Evolutionary conservation across 2,113 vertebrate species (phyloP).

Genomic region (Callocephalon fimbriatum): DNA sequence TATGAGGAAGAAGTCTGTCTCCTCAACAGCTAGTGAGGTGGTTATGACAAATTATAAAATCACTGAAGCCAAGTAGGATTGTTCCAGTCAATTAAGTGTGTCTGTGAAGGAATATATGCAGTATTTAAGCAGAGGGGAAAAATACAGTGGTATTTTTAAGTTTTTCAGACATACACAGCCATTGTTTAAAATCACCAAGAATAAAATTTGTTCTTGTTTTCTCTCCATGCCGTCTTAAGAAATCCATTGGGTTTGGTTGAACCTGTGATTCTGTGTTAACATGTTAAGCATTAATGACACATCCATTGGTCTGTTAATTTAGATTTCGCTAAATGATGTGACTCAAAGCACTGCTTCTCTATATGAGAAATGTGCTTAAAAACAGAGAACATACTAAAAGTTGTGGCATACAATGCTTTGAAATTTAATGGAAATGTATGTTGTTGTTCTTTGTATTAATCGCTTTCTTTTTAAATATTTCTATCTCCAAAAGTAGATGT

Average conservation of each 20-base stretch:
- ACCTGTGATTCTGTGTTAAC: background rate
- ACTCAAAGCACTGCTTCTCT: background rate
- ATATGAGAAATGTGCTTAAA: background rate
- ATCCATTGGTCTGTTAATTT: background rate
- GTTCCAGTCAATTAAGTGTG: slow-evolving; percentile 21
- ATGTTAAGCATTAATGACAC: background rate
- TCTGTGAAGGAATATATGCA: background rate
- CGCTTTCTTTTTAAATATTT: background rate
- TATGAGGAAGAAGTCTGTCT: slow-evolving; percentile 5
- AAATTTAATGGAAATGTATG: background rate
- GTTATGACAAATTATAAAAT: slow-evolving; percentile 30
- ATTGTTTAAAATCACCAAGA: background rate
- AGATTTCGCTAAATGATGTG: background rate
- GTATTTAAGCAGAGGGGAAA: background rate
- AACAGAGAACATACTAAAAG: background rate
- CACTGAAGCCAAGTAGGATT: slow-evolving; percentile 50
- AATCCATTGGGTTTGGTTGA: background rate
- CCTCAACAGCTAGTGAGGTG: background rate
- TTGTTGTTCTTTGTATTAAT: background rate
- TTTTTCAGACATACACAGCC: background rate
- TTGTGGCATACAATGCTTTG: background rate
- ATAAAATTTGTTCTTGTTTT: background rate
- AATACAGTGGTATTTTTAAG: background rate
- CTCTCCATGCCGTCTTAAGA: background rate
- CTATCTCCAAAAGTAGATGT: background rate